Evolutionary conservation across 2,888 invertebrate species (phyloP), one percentile per base, ranked within the genome.

Genomic region (Ichneumon xanthorius): DNA sequence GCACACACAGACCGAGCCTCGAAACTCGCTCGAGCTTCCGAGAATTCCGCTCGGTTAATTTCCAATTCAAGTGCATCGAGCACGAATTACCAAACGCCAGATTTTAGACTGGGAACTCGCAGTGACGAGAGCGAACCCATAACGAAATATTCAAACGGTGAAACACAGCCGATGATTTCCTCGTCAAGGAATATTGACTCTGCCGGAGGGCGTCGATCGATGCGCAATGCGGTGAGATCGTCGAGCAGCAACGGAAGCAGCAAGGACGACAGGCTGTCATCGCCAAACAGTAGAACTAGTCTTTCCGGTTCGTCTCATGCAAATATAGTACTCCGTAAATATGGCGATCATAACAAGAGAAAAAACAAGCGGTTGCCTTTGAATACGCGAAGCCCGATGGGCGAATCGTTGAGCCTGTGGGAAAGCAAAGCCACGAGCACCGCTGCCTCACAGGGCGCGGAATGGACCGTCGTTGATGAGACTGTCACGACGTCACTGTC

Each of bases 31-130:
- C 7, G 4, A 63, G 26, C 61, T 70, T n/a, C 11, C 7, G 6
- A 33, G 33, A 70, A 14, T 63, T 77, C 67, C 16, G 73, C 26
- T 63, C 48, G 70, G 11, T 37, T 48, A 73, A 75, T 75, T 45
- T 55, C 11, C 37, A 70, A 45, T 58, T 70, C 70, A 55, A 70
- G 73, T 11, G 11, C 63, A 53, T 71, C 70, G 40, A 37, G 33
- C 45, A 53, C 22, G n/a, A 71, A 45, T 33, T 22, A 11, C 61
- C 45, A n/a, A 75, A n/a, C 50, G 37, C 14, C 11, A 11, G 65
- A 63, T 71, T 55, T 58, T 33, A 67, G 48, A 0, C 14, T 33
- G 2, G n/a, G 63, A 37, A 53, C 68, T n/a, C 30, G 16, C 1
- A 75, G 11, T 19, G 22, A 6, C 58, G 26, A 50, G 37, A 19